These are phyloP conservation scores for Austrofundulus limnaeus DNA, from an alignment of 2,113 vertebrate species.

Conservation along the genomic window DNA sequence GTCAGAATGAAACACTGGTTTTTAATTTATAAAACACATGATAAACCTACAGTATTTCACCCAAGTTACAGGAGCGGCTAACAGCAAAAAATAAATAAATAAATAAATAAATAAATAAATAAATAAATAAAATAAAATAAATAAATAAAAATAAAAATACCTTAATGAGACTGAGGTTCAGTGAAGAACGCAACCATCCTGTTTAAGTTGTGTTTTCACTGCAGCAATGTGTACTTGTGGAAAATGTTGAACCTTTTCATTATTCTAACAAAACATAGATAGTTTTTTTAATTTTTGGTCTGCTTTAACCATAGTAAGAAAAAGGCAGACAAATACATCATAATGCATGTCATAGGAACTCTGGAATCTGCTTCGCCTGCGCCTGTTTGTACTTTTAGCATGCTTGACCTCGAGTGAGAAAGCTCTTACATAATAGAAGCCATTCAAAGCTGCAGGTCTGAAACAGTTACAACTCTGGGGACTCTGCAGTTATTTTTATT, in stretches of 20 bases:
- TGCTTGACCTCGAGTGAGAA: slow-evolving; percentile 24
- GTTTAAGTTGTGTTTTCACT: no score
- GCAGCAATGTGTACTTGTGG: no score
- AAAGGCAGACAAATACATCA: neutral
- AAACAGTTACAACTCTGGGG: slow-evolving; percentile 30
- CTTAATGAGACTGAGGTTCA: slow-evolving; percentile 22
- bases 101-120: no score
- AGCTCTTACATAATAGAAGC: slow-evolving; percentile 47
- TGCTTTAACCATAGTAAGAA: neutral
- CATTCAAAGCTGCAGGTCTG: slow-evolving; percentile 31
- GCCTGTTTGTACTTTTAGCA: slow-evolving; percentile 22
- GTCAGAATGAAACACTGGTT: neutral
- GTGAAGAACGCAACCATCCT: neutral
- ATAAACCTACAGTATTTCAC: slow-evolving; percentile 5
- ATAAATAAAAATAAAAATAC: no score
- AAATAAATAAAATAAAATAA: no score
- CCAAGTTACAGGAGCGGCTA: slow-evolving; percentile 15
- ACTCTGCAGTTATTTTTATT: slow-evolving; percentile 51
- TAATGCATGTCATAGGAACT: neutral
- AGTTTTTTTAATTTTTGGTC: neutral
- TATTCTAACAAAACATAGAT: neutral
- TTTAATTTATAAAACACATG: slow-evolving; percentile 18
- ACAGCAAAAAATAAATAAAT: no score
- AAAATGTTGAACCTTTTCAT: neutral
- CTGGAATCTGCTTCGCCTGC: neutral